Base-by-base conservation (phyloP, 2,797 vertebrate genomes). In the Triplophysa yarkandensis region DNA sequence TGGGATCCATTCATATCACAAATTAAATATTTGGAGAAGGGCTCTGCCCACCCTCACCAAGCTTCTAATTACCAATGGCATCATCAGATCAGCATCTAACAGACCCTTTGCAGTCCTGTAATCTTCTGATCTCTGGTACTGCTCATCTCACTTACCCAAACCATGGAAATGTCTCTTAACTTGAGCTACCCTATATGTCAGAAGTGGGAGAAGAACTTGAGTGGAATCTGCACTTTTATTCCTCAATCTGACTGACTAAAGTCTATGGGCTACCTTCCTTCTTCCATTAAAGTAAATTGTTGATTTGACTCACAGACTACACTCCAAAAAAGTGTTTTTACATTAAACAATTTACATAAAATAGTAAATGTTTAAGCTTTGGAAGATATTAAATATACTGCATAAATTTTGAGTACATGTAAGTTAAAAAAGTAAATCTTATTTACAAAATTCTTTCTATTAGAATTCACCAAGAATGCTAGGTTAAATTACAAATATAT, bases 41-140 rank as follows among this genome's bases (percentile, higher is more conserved):
- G 57, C n/a, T 34, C 41, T 66, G 28, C 21, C n/a, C 55, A 55
- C 25, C 61, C 34, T 23, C 19, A 28, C 27, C 34, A 23, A 66
- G 70, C 44, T 65, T 74, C 50, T 77, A 74, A 77, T 74, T 77
- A 73, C 48, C 44, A 11, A 23, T 62, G 71, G 64, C 39, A 58
- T 62, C 54, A 55, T 39, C 32, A 65, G 28, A 76, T 34, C n/a
- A 16, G 57, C 52, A 28, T 21, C 17, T 71, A 50, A 25, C 5
- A 28, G 25, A 48, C 44, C 27, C 16, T 67, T 68, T 9, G 30
- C 30, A 61, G 14, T 66, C 46, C 69, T 76, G 44, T 67, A 67
- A 72, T 80, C 44, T 21, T 58, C 44, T 36, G 30, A 32, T 34
- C 28, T 69, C 17, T 28, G 58, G 41, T 3, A 25, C 32, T 17